Evolutionary conservation across 2,113 vertebrate genomes (phyloP).

Genomic region (Garra rufa): DNA sequence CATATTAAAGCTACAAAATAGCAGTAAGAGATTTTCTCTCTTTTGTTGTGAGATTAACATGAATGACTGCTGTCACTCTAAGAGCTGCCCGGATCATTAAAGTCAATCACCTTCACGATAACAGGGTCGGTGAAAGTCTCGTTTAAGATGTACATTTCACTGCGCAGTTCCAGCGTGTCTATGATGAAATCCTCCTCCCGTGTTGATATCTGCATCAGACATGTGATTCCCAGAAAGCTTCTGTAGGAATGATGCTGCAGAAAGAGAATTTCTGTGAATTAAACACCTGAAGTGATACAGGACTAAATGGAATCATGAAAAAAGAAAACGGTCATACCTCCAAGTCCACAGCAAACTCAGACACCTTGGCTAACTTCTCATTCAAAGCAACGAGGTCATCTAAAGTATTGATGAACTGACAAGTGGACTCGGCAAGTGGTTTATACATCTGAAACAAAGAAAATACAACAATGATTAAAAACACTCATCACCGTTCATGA

Average conservation of each 20-base stretch:
- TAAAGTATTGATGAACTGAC: constrained; percentile 82
- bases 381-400: constrained; percentile 89
- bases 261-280: background rate
- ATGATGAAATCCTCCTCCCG: constrained; percentile 93
- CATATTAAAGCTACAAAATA: too few species aligned
- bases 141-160: constrained; percentile 90
- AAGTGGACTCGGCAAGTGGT: constrained; percentile 81
- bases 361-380: constrained; percentile 83
- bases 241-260: constrained; percentile 94
- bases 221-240: constrained; percentile 92
- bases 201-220: constrained; percentile 95
- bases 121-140: constrained; percentile 91
- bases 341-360: constrained; percentile 93
- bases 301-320: background rate
- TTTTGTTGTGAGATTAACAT: too few species aligned
- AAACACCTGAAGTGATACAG: background rate
- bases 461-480: background rate
- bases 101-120: constrained; percentile 87
- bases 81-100: too few species aligned
- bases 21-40: too few species aligned
- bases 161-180: constrained; percentile 88
- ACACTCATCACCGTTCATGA: background rate
- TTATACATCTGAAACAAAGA: constrained; percentile 78
- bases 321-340: constrained; percentile 78
- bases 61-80: too few species aligned